Evolutionary conservation across 2,113 vertebrate genomes (phyloP).

Genomic region (Mus pahari): DNA sequence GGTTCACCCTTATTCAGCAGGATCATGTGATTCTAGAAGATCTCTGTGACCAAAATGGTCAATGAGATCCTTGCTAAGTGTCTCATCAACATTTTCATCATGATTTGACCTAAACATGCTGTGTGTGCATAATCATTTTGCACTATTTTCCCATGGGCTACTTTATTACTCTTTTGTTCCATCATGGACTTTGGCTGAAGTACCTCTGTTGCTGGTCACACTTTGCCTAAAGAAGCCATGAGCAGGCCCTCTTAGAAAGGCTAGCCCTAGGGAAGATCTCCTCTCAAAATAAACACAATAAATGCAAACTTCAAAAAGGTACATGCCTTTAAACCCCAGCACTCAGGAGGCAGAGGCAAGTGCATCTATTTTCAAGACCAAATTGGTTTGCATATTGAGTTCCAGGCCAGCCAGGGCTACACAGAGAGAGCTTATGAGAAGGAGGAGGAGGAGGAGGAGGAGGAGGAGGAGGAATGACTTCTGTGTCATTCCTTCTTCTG

Average conservation of each 20-base stretch:
- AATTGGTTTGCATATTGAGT: neutral
- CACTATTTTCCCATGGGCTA: fast-evolving
- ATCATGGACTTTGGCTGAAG: neutral
- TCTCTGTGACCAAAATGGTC: neutral
- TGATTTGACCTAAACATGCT: fast-evolving
- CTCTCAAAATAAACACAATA: neutral
- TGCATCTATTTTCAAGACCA: neutral
- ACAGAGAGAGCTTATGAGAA: neutral
- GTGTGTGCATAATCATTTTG: neutral
- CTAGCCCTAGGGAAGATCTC: neutral
- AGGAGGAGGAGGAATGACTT: neutral
- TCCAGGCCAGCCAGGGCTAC: neutral
- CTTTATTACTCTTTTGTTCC: neutral
- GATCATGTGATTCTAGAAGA: neutral
- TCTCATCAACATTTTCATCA: neutral
- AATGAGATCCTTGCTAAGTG: neutral
- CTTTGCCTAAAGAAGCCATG: neutral
- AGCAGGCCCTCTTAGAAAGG: neutral
- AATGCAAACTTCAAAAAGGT: neutral
- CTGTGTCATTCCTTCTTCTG: neutral
- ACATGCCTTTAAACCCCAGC: neutral
- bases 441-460: too few relatives aligned
- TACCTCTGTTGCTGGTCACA: neutral
- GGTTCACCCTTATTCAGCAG: neutral
- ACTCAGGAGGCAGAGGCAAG: neutral